A percentile compares a stretch with the other conserved stretches of the same genome.
These are phyloP conservation scores for Melipona quadrifasciata DNA, from an alignment of 1,140 invertebrate species.

Conservation along the genomic window DNA sequence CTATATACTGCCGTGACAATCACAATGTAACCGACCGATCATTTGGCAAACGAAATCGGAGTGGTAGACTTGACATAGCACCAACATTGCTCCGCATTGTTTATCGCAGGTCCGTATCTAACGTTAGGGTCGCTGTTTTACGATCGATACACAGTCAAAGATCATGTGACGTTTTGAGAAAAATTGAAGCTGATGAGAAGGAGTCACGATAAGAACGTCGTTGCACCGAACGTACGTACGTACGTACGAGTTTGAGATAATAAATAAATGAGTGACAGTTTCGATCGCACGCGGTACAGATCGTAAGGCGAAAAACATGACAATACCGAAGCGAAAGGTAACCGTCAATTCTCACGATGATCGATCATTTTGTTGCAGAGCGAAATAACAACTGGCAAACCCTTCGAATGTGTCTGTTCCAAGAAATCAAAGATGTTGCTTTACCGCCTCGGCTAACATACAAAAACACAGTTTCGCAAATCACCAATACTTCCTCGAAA, in stretches of 20 bases:
- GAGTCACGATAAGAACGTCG: neutral
- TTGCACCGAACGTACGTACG: neutral
- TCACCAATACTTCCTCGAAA: neutral
- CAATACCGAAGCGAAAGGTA: neutral
- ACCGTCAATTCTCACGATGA: neutral
- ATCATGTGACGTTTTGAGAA: neutral
- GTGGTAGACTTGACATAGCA: neutral
- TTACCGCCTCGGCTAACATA: neutral
- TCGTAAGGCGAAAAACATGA: neutral
- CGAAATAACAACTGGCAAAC: neutral
- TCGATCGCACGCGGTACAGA: neutral
- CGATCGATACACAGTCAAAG: constrained; percentile 26
- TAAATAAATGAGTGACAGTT: constrained; percentile 2
- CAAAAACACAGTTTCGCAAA: neutral
- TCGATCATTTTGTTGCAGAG: neutral
- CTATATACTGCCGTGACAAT: neutral
- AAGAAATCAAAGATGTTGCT: neutral
- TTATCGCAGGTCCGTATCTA: neutral
- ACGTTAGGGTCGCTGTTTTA: neutral
- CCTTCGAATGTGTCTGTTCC: neutral
- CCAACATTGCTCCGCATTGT: neutral
- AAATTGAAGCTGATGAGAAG: neutral
- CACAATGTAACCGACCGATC: neutral
- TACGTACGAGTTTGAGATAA: neutral
- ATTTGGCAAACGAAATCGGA: neutral